A percentile compares a stretch with the other conserved stretches of the same genome.
phyloP scores from a whole-genome alignment of 2,797 vertebrate genomes.

The Enteromius fasciolatus region DNA sequence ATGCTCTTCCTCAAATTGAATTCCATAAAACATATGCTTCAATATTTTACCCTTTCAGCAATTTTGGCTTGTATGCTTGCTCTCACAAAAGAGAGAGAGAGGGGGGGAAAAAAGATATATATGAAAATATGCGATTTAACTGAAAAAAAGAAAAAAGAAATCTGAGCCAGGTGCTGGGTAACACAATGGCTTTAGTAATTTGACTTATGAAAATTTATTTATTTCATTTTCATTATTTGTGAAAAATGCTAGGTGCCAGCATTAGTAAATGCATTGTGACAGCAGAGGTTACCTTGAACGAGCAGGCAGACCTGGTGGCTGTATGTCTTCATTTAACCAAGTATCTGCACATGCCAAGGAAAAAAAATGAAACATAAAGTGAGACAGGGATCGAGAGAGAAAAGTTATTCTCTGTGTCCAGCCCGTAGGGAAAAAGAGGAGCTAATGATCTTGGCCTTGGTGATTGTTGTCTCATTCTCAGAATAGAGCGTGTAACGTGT shows the following conservation, averaged over 20 bases:
- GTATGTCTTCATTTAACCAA: slow-evolving; percentile 86
- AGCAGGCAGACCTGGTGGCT: slow-evolving; percentile 76
- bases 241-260: slow-evolving; percentile 66
- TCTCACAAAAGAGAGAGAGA: not conserved
- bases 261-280: slow-evolving; percentile 82
- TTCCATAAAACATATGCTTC: slow-evolving; percentile 15
- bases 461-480: slow-evolving; percentile 78
- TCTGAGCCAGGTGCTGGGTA: slow-evolving; percentile 48
- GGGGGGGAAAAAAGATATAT: not conserved
- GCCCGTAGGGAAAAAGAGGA: slow-evolving; percentile 73
- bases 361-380: slow-evolving; percentile 67
- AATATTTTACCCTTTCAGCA: slow-evolving; percentile 15
- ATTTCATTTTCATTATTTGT: slow-evolving; percentile 72
- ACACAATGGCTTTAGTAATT: slow-evolving; percentile 61
- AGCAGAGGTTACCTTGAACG: slow-evolving; percentile 86
- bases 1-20: slow-evolving; percentile 16
- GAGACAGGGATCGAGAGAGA: slow-evolving; percentile 24
- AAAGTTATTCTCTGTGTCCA: slow-evolving; percentile 83
- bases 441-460: slow-evolving; percentile 81
- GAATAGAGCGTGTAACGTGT: slow-evolving; percentile 72
- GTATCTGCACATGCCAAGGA: slow-evolving; percentile 80
- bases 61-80: not conserved
- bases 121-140: slow-evolving; percentile 5
- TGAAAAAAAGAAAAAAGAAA: not conserved
- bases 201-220: slow-evolving; percentile 70